Evolutionary conservation across 53 echinoderm and acorn worm species (phyloP).

Genomic region (Temnopleurus reevesii): DNA sequence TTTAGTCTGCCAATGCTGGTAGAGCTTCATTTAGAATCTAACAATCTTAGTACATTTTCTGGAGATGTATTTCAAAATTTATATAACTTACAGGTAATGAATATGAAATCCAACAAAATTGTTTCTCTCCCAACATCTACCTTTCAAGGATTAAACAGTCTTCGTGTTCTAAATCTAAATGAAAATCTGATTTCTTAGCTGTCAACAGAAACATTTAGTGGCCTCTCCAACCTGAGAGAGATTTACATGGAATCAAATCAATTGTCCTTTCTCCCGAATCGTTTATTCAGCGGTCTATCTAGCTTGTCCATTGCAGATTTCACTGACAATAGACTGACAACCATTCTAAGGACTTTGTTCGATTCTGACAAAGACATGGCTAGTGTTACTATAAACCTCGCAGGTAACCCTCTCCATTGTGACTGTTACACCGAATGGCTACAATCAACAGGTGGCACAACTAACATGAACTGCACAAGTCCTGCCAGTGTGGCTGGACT

Average conservation of each 20-base stretch:
- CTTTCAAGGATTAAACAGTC: background rate
- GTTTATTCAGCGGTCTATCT: background rate
- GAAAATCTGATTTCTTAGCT: background rate
- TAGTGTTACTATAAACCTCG: background rate
- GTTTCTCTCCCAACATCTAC: background rate
- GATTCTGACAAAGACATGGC: background rate
- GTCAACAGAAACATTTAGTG: background rate
- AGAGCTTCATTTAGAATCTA: background rate
- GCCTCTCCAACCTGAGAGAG: background rate
- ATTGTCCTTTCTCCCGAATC: background rate
- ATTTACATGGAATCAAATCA: conserved; percentile 3
- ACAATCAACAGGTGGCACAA: background rate
- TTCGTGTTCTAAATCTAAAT: background rate
- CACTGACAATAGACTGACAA: background rate
- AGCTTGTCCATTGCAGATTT: background rate
- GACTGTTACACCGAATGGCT: background rate
- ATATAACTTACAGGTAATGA: background rate
- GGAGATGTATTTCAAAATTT: background rate
- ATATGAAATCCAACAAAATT: background rate
- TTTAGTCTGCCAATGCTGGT: background rate
- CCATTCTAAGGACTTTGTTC: background rate
- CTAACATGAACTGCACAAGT: background rate
- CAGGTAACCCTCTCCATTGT: background rate
- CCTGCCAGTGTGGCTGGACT: background rate
- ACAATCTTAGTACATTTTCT: background rate